Base-by-base conservation (phyloP, 2,113 vertebrate species). In the Oryzias woworae region DNA sequence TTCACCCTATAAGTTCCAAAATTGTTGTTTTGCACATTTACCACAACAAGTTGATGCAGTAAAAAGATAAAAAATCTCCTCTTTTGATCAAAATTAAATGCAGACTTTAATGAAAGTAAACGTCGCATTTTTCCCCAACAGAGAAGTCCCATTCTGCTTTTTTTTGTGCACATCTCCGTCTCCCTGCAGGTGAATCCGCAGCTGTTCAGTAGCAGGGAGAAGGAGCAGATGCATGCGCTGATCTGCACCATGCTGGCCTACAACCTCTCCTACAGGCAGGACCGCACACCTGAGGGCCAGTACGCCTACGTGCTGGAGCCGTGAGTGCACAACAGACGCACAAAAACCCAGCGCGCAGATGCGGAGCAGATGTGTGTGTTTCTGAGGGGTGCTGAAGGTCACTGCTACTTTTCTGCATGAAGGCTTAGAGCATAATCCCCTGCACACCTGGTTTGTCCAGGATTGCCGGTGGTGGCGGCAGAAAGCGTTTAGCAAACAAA, bases 261-360 rank as follows among this genome's bases (percentile, higher is more conserved):
- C 77, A 98, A 96, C 88, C 94, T 99, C 23, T 96, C 93, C 1
- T 99, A 98, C 90, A 92, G 92, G 57, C 97, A 98, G 90, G 95
- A 98, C 62, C 93, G 95, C 56, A 92, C 92, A 0, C 91, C 94
- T 0, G 96, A 98, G 4, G 97, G 97, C 17, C 95, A 96, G 81
- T 99, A 98, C 17, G 23, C 87, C 63, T 99, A 96, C 75, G 66
- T 87, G 31, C 90, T 99, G 0, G 97, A 98, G 42, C 97, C 97
- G 96, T 99, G 81, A 98, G 96, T 95, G 50, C 10, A 53, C 44
- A 43, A 20, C 64, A 44, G 58, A 42, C 64, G 36, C 58, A 41
- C 55, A 54, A 52, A 69, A 53, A 72, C 58, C 36, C 36, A 20
- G 45, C 47, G 56, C 57, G 71, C 36, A 23, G 71, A 65, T 36